Percentiles rank a stretch among this genome's conserved stretches.
phyloP scores from a whole-genome alignment of 2,888 invertebrate species.

The Cheilosia urbana region DNA sequence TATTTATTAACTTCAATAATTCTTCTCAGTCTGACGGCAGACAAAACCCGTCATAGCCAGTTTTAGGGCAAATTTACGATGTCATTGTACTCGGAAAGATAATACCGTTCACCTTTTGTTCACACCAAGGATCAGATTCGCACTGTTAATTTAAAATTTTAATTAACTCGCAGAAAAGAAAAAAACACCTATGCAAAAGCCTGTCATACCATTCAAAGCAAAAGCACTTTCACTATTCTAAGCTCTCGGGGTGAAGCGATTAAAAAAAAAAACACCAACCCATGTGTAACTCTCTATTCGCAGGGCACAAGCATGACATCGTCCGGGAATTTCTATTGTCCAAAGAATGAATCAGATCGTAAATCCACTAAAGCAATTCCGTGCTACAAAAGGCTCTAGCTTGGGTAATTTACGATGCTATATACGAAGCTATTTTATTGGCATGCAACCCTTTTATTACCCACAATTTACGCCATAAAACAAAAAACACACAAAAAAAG shows the following conservation, averaged over 20 bases:
- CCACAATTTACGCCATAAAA: conserved; percentile 36
- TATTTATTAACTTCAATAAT: conserved; percentile 46
- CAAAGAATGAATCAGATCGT: conserved; percentile 69
- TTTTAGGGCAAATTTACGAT: conserved; percentile 15
- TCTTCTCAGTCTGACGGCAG: conserved; percentile 6
- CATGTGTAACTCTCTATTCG: conserved; percentile 2
- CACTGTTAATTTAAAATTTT: conserved; percentile 51
- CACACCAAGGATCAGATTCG: neutral
- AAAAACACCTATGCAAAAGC: conserved; percentile 11
- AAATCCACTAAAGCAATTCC: conserved; percentile 69
- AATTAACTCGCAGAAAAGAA: conserved; percentile 37
- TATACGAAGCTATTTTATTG: conserved; percentile 69
- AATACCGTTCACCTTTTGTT: neutral
- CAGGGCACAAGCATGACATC: conserved; percentile 18
- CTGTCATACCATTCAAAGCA: conserved; percentile 3
- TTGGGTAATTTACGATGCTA: conserved; percentile 68
- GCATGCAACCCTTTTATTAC: conserved; percentile 63
- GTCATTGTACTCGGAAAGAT: conserved; percentile 6
- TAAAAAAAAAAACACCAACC: neutral
- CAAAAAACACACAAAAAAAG: neutral
- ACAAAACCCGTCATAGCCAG: neutral
- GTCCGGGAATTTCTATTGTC: conserved; percentile 59
- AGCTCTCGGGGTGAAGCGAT: neutral
- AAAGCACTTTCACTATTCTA: conserved; percentile 6
- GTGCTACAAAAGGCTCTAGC: conserved; percentile 63